Evolutionary conservation across 2,113 vertebrate genomes (phyloP).

Genomic region (Felis catus): F.catus_Fca126_mat1.0 CM031420.1:91293001-91293500

Average conservation of each 20-base stretch:
- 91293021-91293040: neutral
- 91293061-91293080: neutral
- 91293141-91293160: neutral
- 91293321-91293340: conserved; percentile 68
- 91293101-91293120: neutral
- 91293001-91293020: neutral
- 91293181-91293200: neutral
- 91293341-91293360: conserved; percentile 52
- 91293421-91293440: neutral
- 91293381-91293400: conserved; percentile 81
- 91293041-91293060: neutral
- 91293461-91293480: neutral
- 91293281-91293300: neutral
- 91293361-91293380: conserved; percentile 77
- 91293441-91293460: neutral
- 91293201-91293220: neutral
- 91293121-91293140: conserved; percentile 13
- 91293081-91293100: neutral
- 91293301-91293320: neutral
- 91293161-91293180: neutral
- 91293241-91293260: neutral
- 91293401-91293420: conserved; percentile 66
- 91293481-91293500: neutral
- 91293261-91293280: neutral
- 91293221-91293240: neutral